A percentile compares a stretch with the other conserved stretches of the same genome.
Evolutionary conservation across 1,140 invertebrate species (phyloP).

Genomic region (Meteorus sp.): DNA sequence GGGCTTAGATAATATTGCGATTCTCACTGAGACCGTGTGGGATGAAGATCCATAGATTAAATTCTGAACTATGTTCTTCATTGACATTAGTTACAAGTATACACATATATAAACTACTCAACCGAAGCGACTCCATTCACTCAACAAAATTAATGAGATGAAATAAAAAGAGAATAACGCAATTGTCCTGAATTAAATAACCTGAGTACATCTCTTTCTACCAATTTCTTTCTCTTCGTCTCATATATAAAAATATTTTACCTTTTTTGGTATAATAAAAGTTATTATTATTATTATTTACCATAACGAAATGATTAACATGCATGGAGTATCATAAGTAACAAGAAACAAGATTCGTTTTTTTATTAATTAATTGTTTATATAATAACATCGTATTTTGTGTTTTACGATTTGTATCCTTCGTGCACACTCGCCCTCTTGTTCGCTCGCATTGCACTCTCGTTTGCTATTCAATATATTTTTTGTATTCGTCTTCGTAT

Average conservation of each 20-base stretch:
- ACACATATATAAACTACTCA: too few relatives aligned
- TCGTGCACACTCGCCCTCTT: constrained; percentile 21
- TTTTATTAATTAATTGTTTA: constrained; percentile 54
- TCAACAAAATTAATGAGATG: not conserved
- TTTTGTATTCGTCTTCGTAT: not conserved
- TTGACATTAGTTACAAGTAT: too few relatives aligned
- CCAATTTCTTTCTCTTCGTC: too few relatives aligned
- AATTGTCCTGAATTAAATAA: too few relatives aligned
- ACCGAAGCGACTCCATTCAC: not conserved
- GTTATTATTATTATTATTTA: too few relatives aligned
- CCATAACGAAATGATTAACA: not conserved
- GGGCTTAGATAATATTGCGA: constrained; percentile 70
- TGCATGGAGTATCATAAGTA: constrained; percentile 40
- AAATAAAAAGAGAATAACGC: too few relatives aligned
- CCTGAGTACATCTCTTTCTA: too few relatives aligned
- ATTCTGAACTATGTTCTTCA: too few relatives aligned
- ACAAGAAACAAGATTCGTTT: constrained; percentile 52
- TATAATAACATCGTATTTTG: constrained; percentile 50
- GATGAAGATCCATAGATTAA: constrained; percentile 52
- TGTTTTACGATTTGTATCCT: constrained; percentile 33
- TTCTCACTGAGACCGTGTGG: constrained; percentile 77
- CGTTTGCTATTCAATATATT: constrained; percentile 7
- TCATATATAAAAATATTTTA: too few relatives aligned
- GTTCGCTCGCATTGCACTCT: constrained; percentile 15
- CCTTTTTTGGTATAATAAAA: too few relatives aligned